Percentiles rank a stretch among this genome's conserved stretches.
These are phyloP conservation scores for Periophthalmodon schlosseri DNA, from an alignment of 2,113 vertebrate species.

Conservation along the genomic window DNA sequence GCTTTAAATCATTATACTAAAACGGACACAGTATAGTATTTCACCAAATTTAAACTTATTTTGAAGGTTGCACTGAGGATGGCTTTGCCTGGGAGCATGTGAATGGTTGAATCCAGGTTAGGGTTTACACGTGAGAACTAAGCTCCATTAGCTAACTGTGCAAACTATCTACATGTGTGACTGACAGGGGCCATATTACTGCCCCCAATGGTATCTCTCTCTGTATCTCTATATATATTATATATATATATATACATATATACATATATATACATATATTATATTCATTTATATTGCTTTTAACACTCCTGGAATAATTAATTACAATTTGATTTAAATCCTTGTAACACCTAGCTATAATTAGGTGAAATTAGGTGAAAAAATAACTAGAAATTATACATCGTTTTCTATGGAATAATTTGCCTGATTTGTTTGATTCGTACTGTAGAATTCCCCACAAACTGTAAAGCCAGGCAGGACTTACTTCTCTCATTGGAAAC, in stretches of 20 bases:
- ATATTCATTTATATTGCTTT: background rate
- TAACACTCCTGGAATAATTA: background rate
- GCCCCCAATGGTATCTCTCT: background rate
- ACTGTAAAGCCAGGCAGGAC: background rate
- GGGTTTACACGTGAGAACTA: slow-evolving; percentile 36
- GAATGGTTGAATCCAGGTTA: slow-evolving; percentile 16
- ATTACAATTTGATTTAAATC: background rate
- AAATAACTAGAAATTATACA: too few species aligned
- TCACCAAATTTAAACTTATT: background rate
- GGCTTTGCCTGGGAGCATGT: background rate
- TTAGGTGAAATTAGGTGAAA: too few species aligned
- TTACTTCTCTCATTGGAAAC: slow-evolving; percentile 26
- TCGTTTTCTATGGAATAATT: too few species aligned
- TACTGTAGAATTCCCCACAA: background rate
- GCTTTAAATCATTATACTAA: background rate
- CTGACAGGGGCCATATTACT: background rate
- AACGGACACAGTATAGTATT: background rate
- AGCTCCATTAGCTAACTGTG: slow-evolving; percentile 22
- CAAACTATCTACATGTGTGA: slow-evolving; percentile 21
- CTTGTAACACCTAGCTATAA: too few species aligned
- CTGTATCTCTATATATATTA: too few species aligned
- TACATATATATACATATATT: too few species aligned
- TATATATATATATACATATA: too few species aligned
- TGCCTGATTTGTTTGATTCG: too few species aligned
- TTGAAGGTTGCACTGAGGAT: background rate